Evolutionary conservation across 2,888 invertebrate species (phyloP).

Genomic region (Cryptocephalus moraei): DNA sequence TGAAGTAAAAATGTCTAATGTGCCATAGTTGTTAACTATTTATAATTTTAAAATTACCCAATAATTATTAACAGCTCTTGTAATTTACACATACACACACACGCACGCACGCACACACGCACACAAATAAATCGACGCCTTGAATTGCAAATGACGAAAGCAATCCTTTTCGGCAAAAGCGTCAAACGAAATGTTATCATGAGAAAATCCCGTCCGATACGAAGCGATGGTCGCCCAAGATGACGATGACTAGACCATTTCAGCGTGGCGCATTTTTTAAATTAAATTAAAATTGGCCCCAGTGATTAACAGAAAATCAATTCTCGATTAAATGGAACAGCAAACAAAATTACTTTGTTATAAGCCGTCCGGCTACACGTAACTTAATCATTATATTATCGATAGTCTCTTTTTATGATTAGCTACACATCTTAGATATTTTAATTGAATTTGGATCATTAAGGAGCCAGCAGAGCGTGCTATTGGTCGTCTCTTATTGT

Average conservation of each 20-base stretch:
- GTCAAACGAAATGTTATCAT: too few species aligned
- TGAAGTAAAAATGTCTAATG: too few species aligned
- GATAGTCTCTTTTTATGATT: background rate
- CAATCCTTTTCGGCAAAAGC: too few species aligned
- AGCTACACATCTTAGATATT: constrained; percentile 1
- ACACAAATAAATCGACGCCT: too few species aligned
- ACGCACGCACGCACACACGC: too few species aligned
- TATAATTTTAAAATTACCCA: too few species aligned
- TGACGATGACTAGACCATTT: constrained; percentile 1
- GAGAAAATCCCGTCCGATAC: background rate
- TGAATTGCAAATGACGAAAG: too few species aligned
- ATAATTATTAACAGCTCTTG: too few species aligned
- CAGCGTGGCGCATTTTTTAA: constrained; percentile 1
- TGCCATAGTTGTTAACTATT: too few species aligned
- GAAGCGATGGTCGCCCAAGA: background rate
- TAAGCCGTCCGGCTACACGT: background rate
- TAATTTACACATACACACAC: too few species aligned
- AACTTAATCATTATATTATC: background rate
- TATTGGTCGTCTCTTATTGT: background rate
- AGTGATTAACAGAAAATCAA: constrained; percentile 3
- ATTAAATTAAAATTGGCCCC: constrained; percentile 4
- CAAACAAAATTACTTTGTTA: background rate
- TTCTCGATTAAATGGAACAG: background rate
- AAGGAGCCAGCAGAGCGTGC: constrained; percentile 6
- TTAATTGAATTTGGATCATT: constrained; percentile 10